Evolutionary conservation across 1,140 invertebrate genomes (phyloP), one percentile per base, ranked within the genome.

Genomic region (Zaprionus lachaisei): DNA sequence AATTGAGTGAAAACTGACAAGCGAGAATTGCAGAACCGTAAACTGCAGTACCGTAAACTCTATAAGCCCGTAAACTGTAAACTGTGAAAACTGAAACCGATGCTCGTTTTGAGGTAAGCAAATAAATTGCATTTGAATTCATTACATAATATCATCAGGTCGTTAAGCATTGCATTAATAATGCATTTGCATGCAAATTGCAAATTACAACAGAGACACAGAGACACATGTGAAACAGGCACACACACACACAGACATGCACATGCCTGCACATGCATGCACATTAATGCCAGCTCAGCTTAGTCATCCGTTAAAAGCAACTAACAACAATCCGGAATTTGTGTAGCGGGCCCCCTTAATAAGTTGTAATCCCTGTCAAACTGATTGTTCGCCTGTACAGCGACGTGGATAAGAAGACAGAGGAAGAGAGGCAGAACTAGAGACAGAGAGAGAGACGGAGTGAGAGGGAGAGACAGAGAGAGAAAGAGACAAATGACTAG

Each of bases 111-210:
- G 49, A 58, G 76, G 83, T 86, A 86, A 86, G 83, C 79, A 78
- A 72, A 83, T 78, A 72, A 78, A 81, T 75, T 78, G 70, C 68
- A 66, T 80, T 87, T 73, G 83, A 86, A 89, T 83, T 78, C 81
- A 89, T 83, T 80, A 89, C 68, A 65, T 71, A 72, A 76, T 75
- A 78, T 68, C 70, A 68, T 58, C 66, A 51, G 77, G 34, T 77
- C 68, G 68, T 64, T 72, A 71, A 65, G 57, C 79, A 77, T 72
- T 56, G 70, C 77, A 87, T 86, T 86, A 86, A 86, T 89, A 83
- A 81, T 83, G 79, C 77, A 89, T 80, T 86, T 89, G 24, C 73
- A 71, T 75, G 55, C 67, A 71, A 70, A 75, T 65, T 76, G 73
- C 68, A 74, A 74, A 74, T 69, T 69, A 37, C 68, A 68, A 67